phyloP scores from a whole-genome alignment of 2,113 vertebrate genomes.

The Siniperca chuatsi region DNA sequence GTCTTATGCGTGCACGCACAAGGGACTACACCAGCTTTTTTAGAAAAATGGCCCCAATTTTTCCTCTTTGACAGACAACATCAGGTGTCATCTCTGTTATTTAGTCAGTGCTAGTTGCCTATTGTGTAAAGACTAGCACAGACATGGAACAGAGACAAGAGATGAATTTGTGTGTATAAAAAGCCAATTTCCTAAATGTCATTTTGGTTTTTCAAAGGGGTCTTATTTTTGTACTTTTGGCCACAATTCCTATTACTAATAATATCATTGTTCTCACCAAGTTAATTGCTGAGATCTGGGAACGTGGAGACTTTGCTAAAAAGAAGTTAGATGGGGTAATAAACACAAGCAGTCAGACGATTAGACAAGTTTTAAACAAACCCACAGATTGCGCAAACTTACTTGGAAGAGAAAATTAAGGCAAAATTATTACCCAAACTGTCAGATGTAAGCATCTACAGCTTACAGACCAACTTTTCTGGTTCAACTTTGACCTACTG shows the following conservation, averaged over 20 bases:
- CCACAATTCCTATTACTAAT: not conserved
- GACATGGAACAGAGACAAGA: not conserved
- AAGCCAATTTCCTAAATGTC: constrained; percentile 9
- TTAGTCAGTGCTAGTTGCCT: not conserved
- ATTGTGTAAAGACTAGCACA: constrained; percentile 1
- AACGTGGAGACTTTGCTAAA: not conserved
- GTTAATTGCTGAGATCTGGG: constrained; percentile 1
- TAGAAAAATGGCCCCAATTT: not conserved
- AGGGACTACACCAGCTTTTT: not conserved
- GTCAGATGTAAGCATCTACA: not conserved
- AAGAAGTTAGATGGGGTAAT: not conserved
- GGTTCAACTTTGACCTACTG: not conserved
- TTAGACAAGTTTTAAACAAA: not conserved
- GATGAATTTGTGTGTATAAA: not conserved
- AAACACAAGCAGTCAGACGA: constrained; percentile 3
- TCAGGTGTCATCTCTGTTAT: not conserved
- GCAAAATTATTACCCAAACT: not conserved
- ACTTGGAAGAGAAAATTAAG: not conserved
- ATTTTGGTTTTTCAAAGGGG: not conserved
- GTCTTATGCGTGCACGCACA: constrained; percentile 7
- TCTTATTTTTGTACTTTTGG: constrained; percentile 9
- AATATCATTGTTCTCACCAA: constrained; percentile 10
- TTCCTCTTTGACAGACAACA: not conserved
- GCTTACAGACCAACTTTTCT: not conserved
- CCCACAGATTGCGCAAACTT: not conserved